phyloP scores from a whole-genome alignment of 2,888 invertebrate genomes.

The Drosophila suboccidentalis region DNA sequence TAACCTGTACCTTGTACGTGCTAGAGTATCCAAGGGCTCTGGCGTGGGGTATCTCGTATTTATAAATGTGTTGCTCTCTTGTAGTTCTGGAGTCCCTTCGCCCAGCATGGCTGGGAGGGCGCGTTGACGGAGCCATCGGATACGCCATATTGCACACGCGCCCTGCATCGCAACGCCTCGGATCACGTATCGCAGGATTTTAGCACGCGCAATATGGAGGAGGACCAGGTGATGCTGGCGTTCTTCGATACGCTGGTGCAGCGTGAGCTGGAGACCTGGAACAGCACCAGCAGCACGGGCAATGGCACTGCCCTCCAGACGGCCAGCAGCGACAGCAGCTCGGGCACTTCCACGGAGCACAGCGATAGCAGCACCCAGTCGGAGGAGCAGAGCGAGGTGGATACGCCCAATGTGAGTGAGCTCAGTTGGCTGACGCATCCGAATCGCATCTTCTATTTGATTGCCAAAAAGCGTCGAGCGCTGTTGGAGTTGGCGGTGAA shows the following conservation, averaged over 20 bases:
- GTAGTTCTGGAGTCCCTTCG: slow-evolving; percentile 92
- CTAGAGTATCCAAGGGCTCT: too few relatives aligned
- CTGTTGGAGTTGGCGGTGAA: slow-evolving; percentile 89
- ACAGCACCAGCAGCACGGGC: slow-evolving; percentile 86
- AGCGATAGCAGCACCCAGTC: slow-evolving; percentile 47
- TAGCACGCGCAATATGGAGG: slow-evolving; percentile 93
- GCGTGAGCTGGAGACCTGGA: slow-evolving; percentile 94
- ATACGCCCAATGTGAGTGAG: slow-evolving; percentile 71
- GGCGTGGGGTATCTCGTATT: too few relatives aligned
- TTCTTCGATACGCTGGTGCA: slow-evolving; percentile 98
- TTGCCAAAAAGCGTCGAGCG: slow-evolving; percentile 90
- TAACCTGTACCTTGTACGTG: too few relatives aligned
- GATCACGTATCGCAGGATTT: slow-evolving; percentile 93
- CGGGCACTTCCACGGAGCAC: slow-evolving; percentile 37
- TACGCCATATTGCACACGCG: slow-evolving; percentile 89
- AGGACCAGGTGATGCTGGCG: slow-evolving; percentile 98
- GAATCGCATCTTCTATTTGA: slow-evolving; percentile 90
- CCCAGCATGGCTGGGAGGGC: slow-evolving; percentile 90
- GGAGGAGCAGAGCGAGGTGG: slow-evolving; percentile 50
- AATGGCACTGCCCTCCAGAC: slow-evolving; percentile 25
- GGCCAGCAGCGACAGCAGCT: slow-evolving; percentile 40
- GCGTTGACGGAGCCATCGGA: slow-evolving; percentile 86
- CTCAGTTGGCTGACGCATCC: slow-evolving; percentile 85
- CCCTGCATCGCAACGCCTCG: slow-evolving; percentile 87
- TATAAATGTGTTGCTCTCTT: background rate